Base-by-base conservation (phyloP, 2,888 invertebrate species). In the Abscondita cerata region DNA sequence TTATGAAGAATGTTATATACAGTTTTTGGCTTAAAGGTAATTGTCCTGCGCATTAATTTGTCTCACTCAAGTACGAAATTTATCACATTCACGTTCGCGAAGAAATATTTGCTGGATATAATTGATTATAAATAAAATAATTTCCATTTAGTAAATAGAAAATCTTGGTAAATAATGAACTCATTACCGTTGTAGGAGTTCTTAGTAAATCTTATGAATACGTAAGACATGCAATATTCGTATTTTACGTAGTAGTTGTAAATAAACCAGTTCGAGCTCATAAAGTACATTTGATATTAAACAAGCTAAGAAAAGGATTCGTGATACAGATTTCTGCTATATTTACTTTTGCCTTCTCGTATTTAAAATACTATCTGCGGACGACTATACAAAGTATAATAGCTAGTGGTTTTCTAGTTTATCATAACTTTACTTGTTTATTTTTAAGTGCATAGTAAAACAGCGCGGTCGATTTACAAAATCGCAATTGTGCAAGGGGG, bases 121-220 rank as follows among this genome's bases (percentile, higher is more conserved):
- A 52, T 58, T 52, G 52, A 47, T 46, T 46, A 52, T 58, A 58
- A 52, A 52, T 58, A 58, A 58, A 52, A 52, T 51, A 51, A 44
- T n/a, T 33, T 15, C 12, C 41, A 51, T 52, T 46, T 48, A 41
- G 40, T 18, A 36, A 18, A 33, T 36, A 12, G 11, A 38, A 38
- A 55, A 31, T 44, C 15, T 51, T 15, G 8, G 33, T 41, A 51
- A 57, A 51, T 57, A 57, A 44, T 51, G 57, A 51, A 57, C 50
- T 51, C 40, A 51, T 51, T 57, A 57, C 18, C 13, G 51, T 48
- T 57, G 56, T 50, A 50, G 31, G 50, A 47, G 53, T 53, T 54
- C 36, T 55, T 12, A 11, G 13, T 36, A 36, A 13, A 47, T 47
- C 36, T 54, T 34, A 44, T 20, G 38, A 47, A 55, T 55, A 34